phyloP scores from a whole-genome alignment of 1,140 invertebrate genomes.

The Lordiphosa mommai region DNA sequence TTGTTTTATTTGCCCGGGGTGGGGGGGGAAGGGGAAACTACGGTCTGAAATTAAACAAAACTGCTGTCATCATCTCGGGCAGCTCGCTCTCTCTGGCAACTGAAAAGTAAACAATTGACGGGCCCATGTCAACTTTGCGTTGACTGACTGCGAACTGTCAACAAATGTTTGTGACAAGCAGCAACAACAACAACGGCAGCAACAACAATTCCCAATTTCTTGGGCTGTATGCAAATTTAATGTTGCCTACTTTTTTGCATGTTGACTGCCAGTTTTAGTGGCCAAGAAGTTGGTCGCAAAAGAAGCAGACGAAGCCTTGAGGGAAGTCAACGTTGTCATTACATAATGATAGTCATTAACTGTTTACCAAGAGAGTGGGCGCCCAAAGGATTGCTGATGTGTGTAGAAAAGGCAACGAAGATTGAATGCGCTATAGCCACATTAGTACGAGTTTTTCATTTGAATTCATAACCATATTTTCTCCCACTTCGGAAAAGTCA shows the following conservation, averaged over 20 bases:
- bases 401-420: too few species aligned
- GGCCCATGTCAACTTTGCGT: conserved; percentile 33
- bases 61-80: conserved; percentile 52
- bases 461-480: too few species aligned
- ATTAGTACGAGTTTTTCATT: too few species aligned
- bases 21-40: conserved; percentile 20
- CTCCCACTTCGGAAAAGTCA: too few species aligned
- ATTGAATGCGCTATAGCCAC: too few species aligned
- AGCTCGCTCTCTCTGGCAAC: conserved; percentile 7
- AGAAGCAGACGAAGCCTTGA: conserved; percentile 1
- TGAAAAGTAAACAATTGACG: conserved; percentile 69
- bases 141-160: conserved; percentile 52
- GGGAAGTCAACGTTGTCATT: conserved; percentile 51
- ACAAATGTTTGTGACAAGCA: conserved; percentile 49
- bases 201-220: conserved; percentile 23
- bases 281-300: not conserved
- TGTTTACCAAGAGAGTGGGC: conserved; percentile 22
- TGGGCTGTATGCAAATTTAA: conserved; percentile 61
- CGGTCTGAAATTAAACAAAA: conserved; percentile 57
- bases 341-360: conserved; percentile 72
- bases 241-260: conserved; percentile 45
- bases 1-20: conserved; percentile 48
- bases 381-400: not conserved
- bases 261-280: not conserved
- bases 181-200: conserved; percentile 13